A percentile compares a stretch with the other conserved stretches of the same genome.
Conservation (phyloP, 2,797 vertebrate species). For the Oreochromis grahami region DNA sequence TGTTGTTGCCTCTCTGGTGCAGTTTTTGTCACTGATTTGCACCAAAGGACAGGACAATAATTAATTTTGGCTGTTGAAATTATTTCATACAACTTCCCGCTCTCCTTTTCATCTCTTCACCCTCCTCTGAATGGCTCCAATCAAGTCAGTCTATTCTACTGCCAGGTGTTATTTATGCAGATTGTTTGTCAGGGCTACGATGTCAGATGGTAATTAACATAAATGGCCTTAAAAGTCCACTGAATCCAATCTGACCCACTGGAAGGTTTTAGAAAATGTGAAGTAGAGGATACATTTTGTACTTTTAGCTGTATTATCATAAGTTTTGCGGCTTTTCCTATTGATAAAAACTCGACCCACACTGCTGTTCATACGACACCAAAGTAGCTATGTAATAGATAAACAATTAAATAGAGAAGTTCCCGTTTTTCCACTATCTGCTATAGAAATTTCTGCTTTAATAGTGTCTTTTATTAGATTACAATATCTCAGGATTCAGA, state of each 20-base stretch:
- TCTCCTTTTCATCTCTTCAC: background rate
- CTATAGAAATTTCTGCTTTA: background rate
- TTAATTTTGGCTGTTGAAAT: background rate
- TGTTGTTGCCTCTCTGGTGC: background rate
- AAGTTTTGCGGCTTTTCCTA: background rate
- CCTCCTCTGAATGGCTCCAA: background rate
- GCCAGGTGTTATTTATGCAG: constrained; percentile 15
- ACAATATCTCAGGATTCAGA: background rate
- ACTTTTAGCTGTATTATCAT: background rate
- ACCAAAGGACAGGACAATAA: background rate
- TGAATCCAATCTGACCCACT: background rate
- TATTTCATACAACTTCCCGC: background rate
- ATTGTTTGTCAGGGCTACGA: constrained; percentile 13
- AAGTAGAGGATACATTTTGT: background rate
- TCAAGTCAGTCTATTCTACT: background rate
- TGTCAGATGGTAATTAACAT: constrained; percentile 46
- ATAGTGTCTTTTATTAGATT: background rate
- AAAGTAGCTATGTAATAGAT: background rate
- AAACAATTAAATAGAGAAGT: background rate
- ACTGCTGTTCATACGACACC: background rate
- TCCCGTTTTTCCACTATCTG: background rate
- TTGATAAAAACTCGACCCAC: background rate
- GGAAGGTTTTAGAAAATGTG: background rate
- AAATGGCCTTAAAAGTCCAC: constrained; percentile 12
- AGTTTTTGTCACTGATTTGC: background rate